A percentile compares a stretch with the other conserved stretches of the same genome.
Conservation (phyloP, 35 echinoderm and acorn worm species). For the Anneissia japonica region DNA sequence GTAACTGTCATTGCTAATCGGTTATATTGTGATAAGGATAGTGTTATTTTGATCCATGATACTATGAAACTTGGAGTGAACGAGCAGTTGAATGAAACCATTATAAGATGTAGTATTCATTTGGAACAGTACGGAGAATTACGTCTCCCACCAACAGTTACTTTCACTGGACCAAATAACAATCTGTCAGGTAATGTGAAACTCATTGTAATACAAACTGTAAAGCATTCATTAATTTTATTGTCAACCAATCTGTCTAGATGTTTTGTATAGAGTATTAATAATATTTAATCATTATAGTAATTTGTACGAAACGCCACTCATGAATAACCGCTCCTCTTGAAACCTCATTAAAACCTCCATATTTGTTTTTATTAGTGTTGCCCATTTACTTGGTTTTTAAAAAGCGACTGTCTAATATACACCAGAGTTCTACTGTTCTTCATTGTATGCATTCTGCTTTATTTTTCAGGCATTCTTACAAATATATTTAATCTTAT, state of each 20-base stretch:
- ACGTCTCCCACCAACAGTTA: conserved; percentile 56
- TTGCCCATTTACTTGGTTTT: too few species aligned
- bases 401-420: too few species aligned
- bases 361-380: too few species aligned
- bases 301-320: too few species aligned
- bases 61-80: conserved; percentile 63
- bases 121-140: conserved; percentile 63
- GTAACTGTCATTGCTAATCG: conserved; percentile 5
- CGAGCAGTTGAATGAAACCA: conserved; percentile 10
- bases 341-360: too few species aligned
- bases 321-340: too few species aligned
- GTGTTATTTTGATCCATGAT: conserved; percentile 60
- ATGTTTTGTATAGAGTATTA: too few species aligned
- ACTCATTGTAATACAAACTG: background rate
- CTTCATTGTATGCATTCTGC: too few species aligned
- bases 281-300: too few species aligned
- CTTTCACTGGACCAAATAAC: conserved; percentile 62
- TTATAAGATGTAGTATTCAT: conserved; percentile 61
- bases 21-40: conserved; percentile 31
- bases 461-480: background rate
- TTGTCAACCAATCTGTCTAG: too few species aligned
- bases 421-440: too few species aligned
- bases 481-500: conserved; percentile 78
- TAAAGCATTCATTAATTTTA: background rate
- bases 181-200: conserved; percentile 59